A percentile compares a stretch with the other conserved stretches of the same genome.
phyloP scores from a whole-genome alignment of 1,140 invertebrate species.

The Drosophila obscura region DNA sequence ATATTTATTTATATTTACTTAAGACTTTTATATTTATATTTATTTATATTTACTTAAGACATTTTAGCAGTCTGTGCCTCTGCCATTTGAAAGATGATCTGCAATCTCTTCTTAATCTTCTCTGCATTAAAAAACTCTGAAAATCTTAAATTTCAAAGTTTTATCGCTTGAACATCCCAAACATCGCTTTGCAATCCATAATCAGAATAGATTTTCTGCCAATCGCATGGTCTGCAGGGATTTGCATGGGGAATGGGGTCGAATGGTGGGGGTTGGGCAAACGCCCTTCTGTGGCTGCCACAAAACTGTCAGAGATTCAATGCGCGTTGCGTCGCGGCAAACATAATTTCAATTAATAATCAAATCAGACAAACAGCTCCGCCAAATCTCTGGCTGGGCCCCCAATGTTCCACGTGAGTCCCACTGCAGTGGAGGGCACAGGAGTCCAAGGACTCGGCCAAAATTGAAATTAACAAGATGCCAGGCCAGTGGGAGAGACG shows the following conservation, averaged over 20 bases:
- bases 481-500: slow-evolving; percentile 1
- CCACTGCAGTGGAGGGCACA: slow-evolving; percentile 36
- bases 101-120: no score
- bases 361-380: slow-evolving; percentile 63
- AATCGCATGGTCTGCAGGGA: slow-evolving; percentile 24
- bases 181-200: slow-evolving; percentile 8
- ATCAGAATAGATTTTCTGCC: slow-evolving; percentile 48
- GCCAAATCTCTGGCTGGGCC: slow-evolving; percentile 17
- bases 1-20: no score
- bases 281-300: slow-evolving; percentile 51
- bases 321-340: slow-evolving; percentile 60
- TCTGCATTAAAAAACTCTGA: no score
- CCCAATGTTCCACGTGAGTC: slow-evolving; percentile 36
- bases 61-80: no score
- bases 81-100: no score
- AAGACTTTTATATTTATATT: no score
- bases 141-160: no score
- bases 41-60: no score
- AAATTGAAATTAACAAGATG: slow-evolving; percentile 74
- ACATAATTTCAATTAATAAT: slow-evolving; percentile 81
- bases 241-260: slow-evolving; percentile 11
- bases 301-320: slow-evolving; percentile 76
- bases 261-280: not conserved
- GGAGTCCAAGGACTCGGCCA: slow-evolving; percentile 43
- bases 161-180: no score